Evolutionary conservation across 2,797 vertebrate genomes (phyloP).

Genomic region (Melanotaenia maccullochi): DNA sequence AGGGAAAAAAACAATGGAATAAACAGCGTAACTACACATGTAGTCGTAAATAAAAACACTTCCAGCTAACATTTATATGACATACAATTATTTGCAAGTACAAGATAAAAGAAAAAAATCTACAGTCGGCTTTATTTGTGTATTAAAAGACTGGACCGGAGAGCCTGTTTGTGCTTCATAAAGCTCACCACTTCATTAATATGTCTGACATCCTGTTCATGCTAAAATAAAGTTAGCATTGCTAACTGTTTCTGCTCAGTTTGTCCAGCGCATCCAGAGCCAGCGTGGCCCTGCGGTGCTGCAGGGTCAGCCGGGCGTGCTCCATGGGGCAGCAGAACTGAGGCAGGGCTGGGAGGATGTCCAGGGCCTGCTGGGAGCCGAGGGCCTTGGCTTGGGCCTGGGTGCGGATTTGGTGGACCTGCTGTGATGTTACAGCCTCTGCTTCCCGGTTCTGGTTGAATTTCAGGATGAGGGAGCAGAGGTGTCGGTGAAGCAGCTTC

Average conservation of each 20-base stretch:
- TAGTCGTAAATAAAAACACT: constrained; percentile 1
- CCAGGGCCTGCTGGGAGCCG: constrained; percentile 67
- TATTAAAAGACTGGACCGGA: constrained; percentile 22
- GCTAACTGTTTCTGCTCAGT: constrained; percentile 47
- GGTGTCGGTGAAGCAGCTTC: constrained; percentile 83
- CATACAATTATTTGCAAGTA: not conserved
- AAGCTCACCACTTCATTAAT: not conserved
- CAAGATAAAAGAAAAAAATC: not conserved
- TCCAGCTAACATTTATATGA: constrained; percentile 3
- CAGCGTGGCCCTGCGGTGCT: constrained; percentile 78
- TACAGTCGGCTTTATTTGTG: constrained; percentile 6
- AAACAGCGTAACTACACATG: not conserved
- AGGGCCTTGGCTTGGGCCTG: constrained; percentile 67
- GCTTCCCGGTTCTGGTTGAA: constrained; percentile 47
- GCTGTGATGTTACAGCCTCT: constrained; percentile 23
- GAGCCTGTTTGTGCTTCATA: not conserved
- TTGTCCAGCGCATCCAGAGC: constrained; percentile 80
- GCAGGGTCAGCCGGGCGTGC: constrained; percentile 83
- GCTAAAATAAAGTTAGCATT: not conserved
- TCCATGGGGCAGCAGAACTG: constrained; percentile 88
- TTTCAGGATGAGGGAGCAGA: constrained; percentile 73
- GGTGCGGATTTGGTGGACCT: constrained; percentile 47
- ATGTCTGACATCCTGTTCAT: not conserved
- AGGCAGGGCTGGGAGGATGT: constrained; percentile 82
- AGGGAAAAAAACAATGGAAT: not conserved